Percentiles rank a stretch among this genome's conserved stretches.
Evolutionary conservation across 2,888 invertebrate species (phyloP).

Genomic region (Stenoptilia bipunctidactyla): DNA sequence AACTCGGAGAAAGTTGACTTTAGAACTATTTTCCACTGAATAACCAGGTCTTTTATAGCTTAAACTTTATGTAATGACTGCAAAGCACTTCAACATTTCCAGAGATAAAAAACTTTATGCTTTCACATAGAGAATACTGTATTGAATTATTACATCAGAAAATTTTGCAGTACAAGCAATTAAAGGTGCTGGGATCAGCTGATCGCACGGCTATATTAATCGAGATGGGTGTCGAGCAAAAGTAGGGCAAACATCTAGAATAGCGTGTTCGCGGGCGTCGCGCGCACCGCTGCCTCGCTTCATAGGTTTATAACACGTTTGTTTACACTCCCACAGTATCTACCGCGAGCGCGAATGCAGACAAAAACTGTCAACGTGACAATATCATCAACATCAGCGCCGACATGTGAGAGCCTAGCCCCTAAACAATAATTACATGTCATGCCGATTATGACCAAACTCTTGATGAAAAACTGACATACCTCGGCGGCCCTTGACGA

Average conservation of each 20-base stretch:
- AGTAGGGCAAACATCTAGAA: slow-evolving; percentile 65
- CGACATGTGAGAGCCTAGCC: background rate
- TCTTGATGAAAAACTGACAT: slow-evolving; percentile 37
- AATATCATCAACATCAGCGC: slow-evolving; percentile 28
- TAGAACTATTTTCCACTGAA: background rate
- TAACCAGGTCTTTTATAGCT: background rate
- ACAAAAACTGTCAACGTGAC: slow-evolving; percentile 45
- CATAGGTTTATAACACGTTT: slow-evolving; percentile 26
- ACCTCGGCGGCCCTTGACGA: slow-evolving; percentile 84
- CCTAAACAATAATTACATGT: slow-evolving; percentile 62
- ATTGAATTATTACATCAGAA: too few species aligned
- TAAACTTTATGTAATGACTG: too few species aligned
- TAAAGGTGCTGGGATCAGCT: slow-evolving; percentile 55
- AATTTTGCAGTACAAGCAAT: background rate
- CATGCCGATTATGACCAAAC: slow-evolving; percentile 33
- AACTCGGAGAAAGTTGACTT: background rate
- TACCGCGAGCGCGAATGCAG: slow-evolving; percentile 26
- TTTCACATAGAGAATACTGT: too few species aligned
- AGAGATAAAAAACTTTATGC: too few species aligned
- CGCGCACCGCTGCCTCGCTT: slow-evolving; percentile 34
- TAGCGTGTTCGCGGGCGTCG: slow-evolving; percentile 29
- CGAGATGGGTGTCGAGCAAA: slow-evolving; percentile 51
- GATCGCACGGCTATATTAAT: slow-evolving; percentile 66
- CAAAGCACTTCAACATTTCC: too few species aligned
- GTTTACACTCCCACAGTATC: slow-evolving; percentile 48